Percentiles rank a stretch among this genome's conserved stretches.
Conservation (phyloP, 2,888 invertebrate species). For the Urechis unicinctus region DNA sequence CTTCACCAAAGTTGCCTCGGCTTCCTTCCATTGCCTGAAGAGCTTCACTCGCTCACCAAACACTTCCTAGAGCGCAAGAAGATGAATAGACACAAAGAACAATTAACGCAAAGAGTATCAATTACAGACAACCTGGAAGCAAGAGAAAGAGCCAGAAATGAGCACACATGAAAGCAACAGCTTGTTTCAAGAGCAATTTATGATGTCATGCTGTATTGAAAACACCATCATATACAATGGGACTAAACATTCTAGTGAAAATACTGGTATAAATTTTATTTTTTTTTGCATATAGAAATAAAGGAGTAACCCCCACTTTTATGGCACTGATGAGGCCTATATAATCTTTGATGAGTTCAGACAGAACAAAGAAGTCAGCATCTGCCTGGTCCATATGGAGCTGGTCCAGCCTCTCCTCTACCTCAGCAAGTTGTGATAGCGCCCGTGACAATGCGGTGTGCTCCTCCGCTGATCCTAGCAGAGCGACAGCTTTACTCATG, state of each 20-base stretch:
- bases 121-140: no score
- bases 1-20: slow-evolving; percentile 87
- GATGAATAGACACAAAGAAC: not conserved
- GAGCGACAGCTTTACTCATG: slow-evolving; percentile 82
- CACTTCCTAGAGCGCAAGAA: slow-evolving; percentile 55
- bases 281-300: not conserved
- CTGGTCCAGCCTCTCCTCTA: slow-evolving; percentile 64
- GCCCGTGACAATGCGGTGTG: slow-evolving; percentile 85
- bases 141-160: no score
- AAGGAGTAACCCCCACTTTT: slow-evolving; percentile 57
- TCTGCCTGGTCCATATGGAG: slow-evolving; percentile 87
- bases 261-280: no score
- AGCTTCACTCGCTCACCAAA: slow-evolving; percentile 71
- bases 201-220: no score
- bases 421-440: slow-evolving; percentile 81
- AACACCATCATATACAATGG: no score
- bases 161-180: no score
- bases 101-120: not conserved
- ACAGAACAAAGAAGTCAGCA: slow-evolving; percentile 85
- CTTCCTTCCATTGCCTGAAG: slow-evolving; percentile 96
- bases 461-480: slow-evolving; percentile 87
- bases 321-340: slow-evolving; percentile 84
- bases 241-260: no score
- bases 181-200: no score
- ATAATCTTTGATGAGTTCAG: slow-evolving; percentile 93